Percentiles rank a stretch among this genome's conserved stretches.
phyloP scores from a whole-genome alignment of 2,113 vertebrate species.

The Paratilapia polleni region DNA sequence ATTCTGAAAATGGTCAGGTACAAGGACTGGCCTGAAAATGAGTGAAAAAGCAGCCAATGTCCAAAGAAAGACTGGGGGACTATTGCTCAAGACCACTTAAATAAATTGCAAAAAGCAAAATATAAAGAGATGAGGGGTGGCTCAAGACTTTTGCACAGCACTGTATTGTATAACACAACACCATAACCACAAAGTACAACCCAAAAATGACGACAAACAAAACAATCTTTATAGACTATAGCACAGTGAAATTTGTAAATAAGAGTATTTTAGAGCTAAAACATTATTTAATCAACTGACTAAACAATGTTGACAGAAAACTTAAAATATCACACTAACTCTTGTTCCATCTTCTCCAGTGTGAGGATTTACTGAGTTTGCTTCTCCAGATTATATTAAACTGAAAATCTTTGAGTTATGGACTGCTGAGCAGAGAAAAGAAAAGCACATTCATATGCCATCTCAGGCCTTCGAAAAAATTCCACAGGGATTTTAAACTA shows the following conservation, averaged over 20 bases:
- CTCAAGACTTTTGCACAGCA: background rate
- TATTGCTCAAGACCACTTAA: no score
- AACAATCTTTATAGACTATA: background rate
- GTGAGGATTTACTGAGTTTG: background rate
- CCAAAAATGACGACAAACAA: background rate
- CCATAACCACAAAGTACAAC: background rate
- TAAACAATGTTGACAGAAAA: no score
- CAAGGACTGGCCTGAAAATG: background rate
- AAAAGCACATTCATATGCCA: no score
- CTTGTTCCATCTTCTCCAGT: background rate
- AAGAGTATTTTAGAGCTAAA: background rate
- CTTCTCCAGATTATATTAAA: background rate
- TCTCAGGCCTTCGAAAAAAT: no score
- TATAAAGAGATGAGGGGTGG: background rate
- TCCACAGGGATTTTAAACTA: no score
- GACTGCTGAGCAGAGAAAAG: background rate
- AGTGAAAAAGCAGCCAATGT: background rate
- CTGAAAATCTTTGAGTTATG: background rate
- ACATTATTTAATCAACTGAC: background rate
- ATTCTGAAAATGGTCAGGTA: background rate
- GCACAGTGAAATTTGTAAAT: background rate
- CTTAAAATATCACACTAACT: background rate
- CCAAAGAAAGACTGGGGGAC: no score
- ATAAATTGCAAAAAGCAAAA: background rate
- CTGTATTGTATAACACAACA: background rate